Evolutionary conservation across 2,888 invertebrate genomes (phyloP).

Genomic region (Catotricha subobsoleta): DNA sequence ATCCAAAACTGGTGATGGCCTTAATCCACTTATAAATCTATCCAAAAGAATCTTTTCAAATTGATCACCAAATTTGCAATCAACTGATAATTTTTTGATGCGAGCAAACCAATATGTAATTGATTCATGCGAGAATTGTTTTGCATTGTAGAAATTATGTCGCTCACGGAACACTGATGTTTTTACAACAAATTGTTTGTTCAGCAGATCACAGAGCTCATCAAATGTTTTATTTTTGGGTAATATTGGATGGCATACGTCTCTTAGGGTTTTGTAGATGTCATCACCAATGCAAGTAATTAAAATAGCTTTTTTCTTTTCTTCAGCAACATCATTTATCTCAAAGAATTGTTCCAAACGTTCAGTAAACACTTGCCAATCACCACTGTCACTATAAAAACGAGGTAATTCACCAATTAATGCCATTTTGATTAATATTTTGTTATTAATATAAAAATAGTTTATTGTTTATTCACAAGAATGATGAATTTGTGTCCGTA

Average conservation of each 20-base stretch:
- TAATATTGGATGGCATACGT: slow-evolving; percentile 13
- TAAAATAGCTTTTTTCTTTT: slow-evolving; percentile 12
- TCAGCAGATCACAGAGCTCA: slow-evolving; percentile 9
- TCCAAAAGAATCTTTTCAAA: slow-evolving; percentile 8
- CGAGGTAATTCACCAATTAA: slow-evolving; percentile 7
- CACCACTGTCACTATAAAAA: slow-evolving; percentile 7
- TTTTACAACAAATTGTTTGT: slow-evolving; percentile 11
- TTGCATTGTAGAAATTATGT: slow-evolving; percentile 12
- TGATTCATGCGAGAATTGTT: slow-evolving; percentile 11
- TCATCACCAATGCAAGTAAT: slow-evolving; percentile 13
- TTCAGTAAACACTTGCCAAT: slow-evolving; percentile 10
- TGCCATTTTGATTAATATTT: slow-evolving; percentile 1
- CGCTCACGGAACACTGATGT: slow-evolving; percentile 12
- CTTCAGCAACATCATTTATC: slow-evolving; percentile 11
- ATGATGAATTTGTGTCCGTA: no score
- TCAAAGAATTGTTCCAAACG: slow-evolving; percentile 13
- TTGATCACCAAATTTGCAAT: slow-evolving; percentile 13
- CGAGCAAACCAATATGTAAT: slow-evolving; percentile 13
- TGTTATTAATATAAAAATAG: background rate
- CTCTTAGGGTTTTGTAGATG: slow-evolving; percentile 13
- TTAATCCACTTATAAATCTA: slow-evolving; percentile 8
- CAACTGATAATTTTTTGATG: slow-evolving; percentile 12
- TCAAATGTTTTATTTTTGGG: slow-evolving; percentile 14
- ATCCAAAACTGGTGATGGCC: slow-evolving; percentile 6
- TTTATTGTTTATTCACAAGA: no score